Conservation (phyloP, 2,797 vertebrate genomes). For the Peromyscus attwateri region DNA sequence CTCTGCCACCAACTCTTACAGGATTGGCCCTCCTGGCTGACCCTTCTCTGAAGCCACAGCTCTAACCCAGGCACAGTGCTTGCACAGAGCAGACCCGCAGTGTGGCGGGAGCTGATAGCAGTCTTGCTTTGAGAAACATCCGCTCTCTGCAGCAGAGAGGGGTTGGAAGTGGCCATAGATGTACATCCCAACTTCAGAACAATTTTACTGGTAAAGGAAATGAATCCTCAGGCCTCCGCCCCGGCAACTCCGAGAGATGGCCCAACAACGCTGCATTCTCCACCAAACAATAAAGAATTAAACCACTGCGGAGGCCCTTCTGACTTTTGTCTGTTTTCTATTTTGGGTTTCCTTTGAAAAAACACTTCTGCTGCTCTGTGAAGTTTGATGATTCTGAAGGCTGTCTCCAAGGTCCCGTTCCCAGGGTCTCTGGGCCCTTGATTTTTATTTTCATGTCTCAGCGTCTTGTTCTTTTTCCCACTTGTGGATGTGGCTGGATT, state of each 20-base stretch:
- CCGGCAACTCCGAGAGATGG: not conserved
- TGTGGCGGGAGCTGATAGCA: not conserved
- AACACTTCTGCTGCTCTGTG: conserved; percentile 2
- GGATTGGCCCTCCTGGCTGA: not conserved
- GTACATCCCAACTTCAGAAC: not conserved
- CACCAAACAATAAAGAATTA: conserved; percentile 63
- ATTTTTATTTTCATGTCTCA: not conserved
- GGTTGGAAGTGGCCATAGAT: conserved; percentile 52
- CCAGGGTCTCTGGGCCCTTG: conserved; percentile 15
- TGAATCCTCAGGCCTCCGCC: conserved; percentile 65
- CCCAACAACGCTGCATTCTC: conserved; percentile 62
- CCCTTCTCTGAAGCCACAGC: not conserved
- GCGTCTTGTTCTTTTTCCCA: not conserved
- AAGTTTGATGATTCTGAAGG: conserved; percentile 18
- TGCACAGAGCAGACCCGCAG: not conserved
- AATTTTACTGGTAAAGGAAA: conserved; percentile 76
- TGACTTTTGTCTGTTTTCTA: conserved; percentile 75
- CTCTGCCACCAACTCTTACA: not conserved
- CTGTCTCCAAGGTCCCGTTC: not conserved
- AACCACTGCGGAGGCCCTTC: not conserved
- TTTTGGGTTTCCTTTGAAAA: conserved; percentile 74
- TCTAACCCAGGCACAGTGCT: not conserved
- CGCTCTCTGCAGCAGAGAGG: conserved; percentile 41
- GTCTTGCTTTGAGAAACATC: not conserved
- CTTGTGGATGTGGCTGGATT: not conserved